Base-by-base conservation (phyloP, 2,797 vertebrate species). In the Sebastes iracundus region DNA sequence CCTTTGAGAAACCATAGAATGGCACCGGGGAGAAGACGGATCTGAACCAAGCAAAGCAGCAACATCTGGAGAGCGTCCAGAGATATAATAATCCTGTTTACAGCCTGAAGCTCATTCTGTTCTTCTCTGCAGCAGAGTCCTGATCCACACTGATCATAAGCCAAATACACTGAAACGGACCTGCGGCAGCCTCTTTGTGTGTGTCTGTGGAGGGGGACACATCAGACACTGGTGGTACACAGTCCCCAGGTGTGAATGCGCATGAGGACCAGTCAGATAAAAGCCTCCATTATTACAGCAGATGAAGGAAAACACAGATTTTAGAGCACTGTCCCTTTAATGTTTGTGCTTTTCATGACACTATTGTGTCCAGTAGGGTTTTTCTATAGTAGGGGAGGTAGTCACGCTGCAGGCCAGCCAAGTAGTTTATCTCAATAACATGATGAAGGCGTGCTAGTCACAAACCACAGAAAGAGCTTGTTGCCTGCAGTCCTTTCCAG, bases 51-150 rank as follows among this genome's bases (percentile, higher is more conserved):
- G 83, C 82, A 85, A 72, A 87, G 80, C 82, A 65, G 66, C 78
- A 75, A 77, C 75, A 82, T 86, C 73, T 82, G 87, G 83, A 87
- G 53, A 53, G 67, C 5, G 0, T 80, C 82, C 80, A 88, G 84
- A 84, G 60, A 77, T 77, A 67, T 64, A 62, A 82, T 87, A 86
- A 90, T 85, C 85, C 82, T 69, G 80, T 90, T 88, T 64, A 81
- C 60, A 80, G 74, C 74, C 78, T 23, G 38, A 83, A 69, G 74
- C 72, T 58, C 65, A 60, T 32, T 28, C 42, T 27, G 60, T 63
- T 73, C 61, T 58, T 55, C 75, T 52, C 59, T n/a, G 52, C 49
- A 77, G 66, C 42, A 46, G 18, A 71, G 53, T 66, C 73, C 66
- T 60, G 65, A 84, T 75, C 72, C 80, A 67, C 8, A 22, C 32